Conservation (phyloP, 2,888 invertebrate species). For the Melieria picta region DNA sequence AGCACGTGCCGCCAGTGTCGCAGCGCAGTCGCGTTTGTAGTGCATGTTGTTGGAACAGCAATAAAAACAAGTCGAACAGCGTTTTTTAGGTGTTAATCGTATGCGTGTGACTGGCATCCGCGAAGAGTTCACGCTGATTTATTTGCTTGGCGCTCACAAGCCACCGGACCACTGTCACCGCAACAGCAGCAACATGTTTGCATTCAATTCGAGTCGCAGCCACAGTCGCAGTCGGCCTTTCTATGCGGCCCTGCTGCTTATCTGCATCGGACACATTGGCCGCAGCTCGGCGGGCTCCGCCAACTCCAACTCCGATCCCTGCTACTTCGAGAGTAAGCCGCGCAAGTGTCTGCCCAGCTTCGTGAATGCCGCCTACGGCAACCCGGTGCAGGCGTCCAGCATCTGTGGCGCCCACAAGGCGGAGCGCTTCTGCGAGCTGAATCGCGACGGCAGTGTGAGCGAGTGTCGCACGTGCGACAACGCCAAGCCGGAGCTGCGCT, state of each 20-base stretch:
- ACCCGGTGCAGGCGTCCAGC: conserved; percentile 87
- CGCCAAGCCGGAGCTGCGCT: conserved; percentile 76
- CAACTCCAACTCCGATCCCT: conserved; percentile 77
- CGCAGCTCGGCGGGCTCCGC: conserved; percentile 2
- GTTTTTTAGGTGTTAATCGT: conserved; percentile 34
- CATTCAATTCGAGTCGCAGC: neutral
- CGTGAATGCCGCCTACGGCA: conserved; percentile 97
- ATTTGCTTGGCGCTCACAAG: neutral
- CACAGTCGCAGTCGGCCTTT: conserved; percentile 4
- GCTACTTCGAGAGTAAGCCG: conserved; percentile 88
- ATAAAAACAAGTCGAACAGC: conserved; percentile 11
- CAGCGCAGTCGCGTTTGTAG: neutral
- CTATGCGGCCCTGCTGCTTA: conserved; percentile 15
- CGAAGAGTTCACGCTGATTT: conserved; percentile 1
- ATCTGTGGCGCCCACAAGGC: conserved; percentile 87
- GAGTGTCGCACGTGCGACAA: conserved; percentile 87
- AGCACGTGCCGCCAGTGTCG: conserved; percentile 50
- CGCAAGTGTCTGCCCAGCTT: conserved; percentile 97
- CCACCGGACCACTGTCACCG: neutral
- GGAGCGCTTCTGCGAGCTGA: conserved; percentile 79
- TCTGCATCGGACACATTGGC: conserved; percentile 18
- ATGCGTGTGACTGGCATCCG: conserved; percentile 35
- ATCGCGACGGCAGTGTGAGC: conserved; percentile 59
- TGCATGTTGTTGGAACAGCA: conserved; percentile 1
- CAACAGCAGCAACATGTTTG: neutral